Base-by-base conservation (phyloP, 2,797 vertebrate genomes). In the Chloroceryle amazona region DNA sequence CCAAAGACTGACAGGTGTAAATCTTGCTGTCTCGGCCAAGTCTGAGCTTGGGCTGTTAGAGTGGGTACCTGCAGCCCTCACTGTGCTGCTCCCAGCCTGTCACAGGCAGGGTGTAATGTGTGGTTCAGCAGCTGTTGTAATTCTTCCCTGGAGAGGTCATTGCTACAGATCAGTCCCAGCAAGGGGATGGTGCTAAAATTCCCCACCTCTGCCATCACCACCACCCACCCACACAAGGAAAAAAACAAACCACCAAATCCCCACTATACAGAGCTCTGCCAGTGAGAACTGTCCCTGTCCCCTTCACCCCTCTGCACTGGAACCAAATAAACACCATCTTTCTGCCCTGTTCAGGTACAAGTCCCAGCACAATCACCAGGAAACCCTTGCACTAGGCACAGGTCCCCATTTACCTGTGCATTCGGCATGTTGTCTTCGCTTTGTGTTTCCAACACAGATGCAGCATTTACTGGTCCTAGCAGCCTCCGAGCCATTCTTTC, bases 401-500 rank as follows among this genome's bases (percentile, higher is more conserved):
- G 66, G 10, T 31, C 35, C 63, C 79, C 71, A 12, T 29, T 97
- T 98, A 99, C 99, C 99, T 99, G 99, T 51, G 98, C 90, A 1
- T 98, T 97, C 76, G 98, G 98, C 47, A 95, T 51, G 81, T 98
- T 98, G 92, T 97, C 98, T 31, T 98, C 97, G 66, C 94, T 96
- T 82, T 99, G 98, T 75, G 98, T 86, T 96, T 99, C 99, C 94
- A 99, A 97, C 87, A 99, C 98, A 41, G 98, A 98, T 75, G 98
- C 98, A 90, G 98, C 98, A 14, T 98, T 99, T 85, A 98, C 98
- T 90, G 99, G 99, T 96, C 99, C 99, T 29, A 99, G 98, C 98
- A 99, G 98, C 97, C 99, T 98, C 72, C 99, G 99, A 93, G 99
- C 99, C 99, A 99, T 99, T 61, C 98, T 99, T 90, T 99, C 99